Evolutionary conservation across 2,888 invertebrate species (phyloP).

Genomic region (Diaperis boleti): DNA sequence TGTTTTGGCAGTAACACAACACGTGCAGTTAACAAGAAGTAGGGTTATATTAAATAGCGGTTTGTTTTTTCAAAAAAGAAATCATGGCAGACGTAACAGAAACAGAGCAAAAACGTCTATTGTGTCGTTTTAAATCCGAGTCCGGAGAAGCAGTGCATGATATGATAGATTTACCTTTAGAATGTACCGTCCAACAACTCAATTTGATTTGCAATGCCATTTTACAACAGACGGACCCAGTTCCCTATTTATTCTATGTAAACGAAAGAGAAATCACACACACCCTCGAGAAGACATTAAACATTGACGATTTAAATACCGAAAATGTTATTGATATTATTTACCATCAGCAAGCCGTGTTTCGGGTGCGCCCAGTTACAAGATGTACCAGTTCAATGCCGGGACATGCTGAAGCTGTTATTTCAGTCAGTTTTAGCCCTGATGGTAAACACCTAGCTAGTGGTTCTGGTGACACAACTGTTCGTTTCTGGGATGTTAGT

Average conservation of each 20-base stretch:
- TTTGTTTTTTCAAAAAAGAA: too few relatives aligned
- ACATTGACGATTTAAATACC: constrained; percentile 75
- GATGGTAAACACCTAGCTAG: constrained; percentile 95
- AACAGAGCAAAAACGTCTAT: constrained; percentile 55
- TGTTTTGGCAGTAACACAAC: too few relatives aligned
- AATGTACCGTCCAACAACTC: constrained; percentile 84
- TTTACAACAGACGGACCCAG: constrained; percentile 82
- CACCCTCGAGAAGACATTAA: constrained; percentile 78
- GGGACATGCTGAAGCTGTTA: constrained; percentile 97
- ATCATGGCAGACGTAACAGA: constrained; percentile 40
- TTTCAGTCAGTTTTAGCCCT: constrained; percentile 95
- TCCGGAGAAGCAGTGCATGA: constrained; percentile 86
- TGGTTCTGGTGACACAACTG: constrained; percentile 98
- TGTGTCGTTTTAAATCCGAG: constrained; percentile 85
- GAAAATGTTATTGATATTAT: constrained; percentile 89
- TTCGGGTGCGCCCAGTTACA: constrained; percentile 91
- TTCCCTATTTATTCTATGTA: constrained; percentile 89
- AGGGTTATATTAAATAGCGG: background rate
- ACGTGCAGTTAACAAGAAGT: background rate
- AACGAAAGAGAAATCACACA: constrained; percentile 88
- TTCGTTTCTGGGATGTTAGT: constrained; percentile 96
- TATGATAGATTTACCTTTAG: constrained; percentile 85
- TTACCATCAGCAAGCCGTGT: constrained; percentile 97
- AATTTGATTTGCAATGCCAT: constrained; percentile 90
- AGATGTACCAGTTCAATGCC: constrained; percentile 95